Evolutionary conservation across 2,888 invertebrate species (phyloP).

Genomic region (Trissoscelio sp.): DNA sequence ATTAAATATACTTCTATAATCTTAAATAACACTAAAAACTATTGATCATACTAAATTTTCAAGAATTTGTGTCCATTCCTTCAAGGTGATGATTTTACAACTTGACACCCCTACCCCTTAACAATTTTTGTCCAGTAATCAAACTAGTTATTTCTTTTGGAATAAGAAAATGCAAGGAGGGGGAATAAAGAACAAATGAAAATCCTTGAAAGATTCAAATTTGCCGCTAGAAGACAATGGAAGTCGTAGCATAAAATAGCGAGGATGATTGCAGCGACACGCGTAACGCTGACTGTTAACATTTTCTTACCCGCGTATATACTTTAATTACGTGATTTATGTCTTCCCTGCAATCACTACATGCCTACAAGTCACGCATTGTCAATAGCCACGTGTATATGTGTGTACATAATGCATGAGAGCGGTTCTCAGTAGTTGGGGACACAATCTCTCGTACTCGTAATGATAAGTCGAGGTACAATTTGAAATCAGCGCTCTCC

Average conservation of each 20-base stretch:
- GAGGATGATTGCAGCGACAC: not conserved
- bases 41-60: too few species aligned
- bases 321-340: slow-evolving; percentile 62
- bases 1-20: too few species aligned
- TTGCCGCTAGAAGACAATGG: not conserved
- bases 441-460: slow-evolving; percentile 47
- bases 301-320: slow-evolving; percentile 34
- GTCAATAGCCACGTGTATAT: slow-evolving; percentile 32
- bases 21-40: too few species aligned
- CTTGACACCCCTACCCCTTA: too few species aligned
- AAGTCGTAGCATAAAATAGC: not conserved
- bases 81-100: too few species aligned
- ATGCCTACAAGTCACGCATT: slow-evolving; percentile 60
- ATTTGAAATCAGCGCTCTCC: slow-evolving; percentile 25
- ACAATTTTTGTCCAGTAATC: too few species aligned
- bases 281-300: slow-evolving; percentile 14
- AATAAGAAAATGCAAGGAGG: too few species aligned
- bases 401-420: slow-evolving; percentile 28
- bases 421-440: slow-evolving; percentile 44
- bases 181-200: too few species aligned
- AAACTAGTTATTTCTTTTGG: too few species aligned
- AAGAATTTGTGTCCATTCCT: too few species aligned
- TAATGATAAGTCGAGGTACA: slow-evolving; percentile 48
- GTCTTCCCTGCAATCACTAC: slow-evolving; percentile 59
- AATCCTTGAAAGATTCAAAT: too few species aligned